phyloP scores from a whole-genome alignment of 2,113 vertebrate genomes.

The Peucedramus taeniatus region DNA sequence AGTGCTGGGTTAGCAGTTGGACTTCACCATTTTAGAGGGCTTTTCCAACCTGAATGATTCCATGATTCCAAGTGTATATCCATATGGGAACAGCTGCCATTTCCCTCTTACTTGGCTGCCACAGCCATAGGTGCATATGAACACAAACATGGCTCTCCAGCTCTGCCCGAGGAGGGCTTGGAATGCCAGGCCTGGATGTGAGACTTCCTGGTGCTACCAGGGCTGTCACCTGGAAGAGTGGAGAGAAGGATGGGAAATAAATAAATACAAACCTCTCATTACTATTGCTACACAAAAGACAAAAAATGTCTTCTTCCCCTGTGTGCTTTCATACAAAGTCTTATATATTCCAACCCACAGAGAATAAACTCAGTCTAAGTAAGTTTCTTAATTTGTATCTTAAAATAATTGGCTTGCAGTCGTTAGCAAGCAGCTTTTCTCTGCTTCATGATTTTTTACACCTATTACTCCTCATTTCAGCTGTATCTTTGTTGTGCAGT shows the following conservation, averaged over 20 bases:
- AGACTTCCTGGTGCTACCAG: neutral
- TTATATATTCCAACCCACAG: neutral
- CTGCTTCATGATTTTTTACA: neutral
- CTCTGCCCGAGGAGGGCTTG: rapidly evolving
- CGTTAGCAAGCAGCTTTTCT: neutral
- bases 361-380: neutral
- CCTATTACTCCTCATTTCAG: neutral
- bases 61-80: neutral
- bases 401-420: neutral
- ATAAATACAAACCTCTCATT: neutral
- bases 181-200: neutral
- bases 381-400: neutral
- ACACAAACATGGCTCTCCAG: neutral
- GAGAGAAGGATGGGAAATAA: neutral
- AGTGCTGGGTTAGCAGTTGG: neutral
- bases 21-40: neutral
- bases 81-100: neutral
- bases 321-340: neutral
- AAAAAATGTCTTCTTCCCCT: neutral
- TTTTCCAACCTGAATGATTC: neutral
- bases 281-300: neutral
- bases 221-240: neutral
- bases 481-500: neutral
- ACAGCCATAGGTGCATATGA: rapidly evolving
- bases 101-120: neutral